Conservation (phyloP, 2,888 invertebrate genomes). For the Abscondita cerata region DNA sequence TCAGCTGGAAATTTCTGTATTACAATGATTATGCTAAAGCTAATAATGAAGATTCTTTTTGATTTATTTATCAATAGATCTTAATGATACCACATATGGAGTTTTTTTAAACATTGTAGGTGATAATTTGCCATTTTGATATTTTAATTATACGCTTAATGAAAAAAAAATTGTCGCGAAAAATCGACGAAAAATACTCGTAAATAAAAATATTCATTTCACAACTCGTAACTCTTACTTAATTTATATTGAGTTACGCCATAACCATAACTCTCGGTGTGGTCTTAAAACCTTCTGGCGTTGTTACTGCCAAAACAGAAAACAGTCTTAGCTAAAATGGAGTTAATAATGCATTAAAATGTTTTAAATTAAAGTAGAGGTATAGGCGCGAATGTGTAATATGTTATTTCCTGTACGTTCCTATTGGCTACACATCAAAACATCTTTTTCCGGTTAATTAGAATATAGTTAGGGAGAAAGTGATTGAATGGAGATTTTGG, state of each 20-base stretch:
- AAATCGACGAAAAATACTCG: no score
- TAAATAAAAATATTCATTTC: no score
- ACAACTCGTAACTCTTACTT: no score
- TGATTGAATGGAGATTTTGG: conserved; percentile 20
- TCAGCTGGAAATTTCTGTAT: conserved; percentile 21
- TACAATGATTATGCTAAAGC: conserved; percentile 13
- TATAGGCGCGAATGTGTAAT: conserved; percentile 41
- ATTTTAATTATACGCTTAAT: no score
- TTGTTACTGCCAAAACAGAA: no score
- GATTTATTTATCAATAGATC: conserved; percentile 1
- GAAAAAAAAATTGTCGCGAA: no score
- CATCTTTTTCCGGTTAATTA: conserved; percentile 43
- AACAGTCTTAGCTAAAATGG: no score
- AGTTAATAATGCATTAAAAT: neutral
- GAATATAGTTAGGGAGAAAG: conserved; percentile 32
- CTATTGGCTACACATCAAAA: conserved; percentile 41
- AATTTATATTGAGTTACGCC: no score
- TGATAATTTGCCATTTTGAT: no score
- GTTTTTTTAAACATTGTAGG: no score
- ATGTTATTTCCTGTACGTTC: conserved; percentile 42
- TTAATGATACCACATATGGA: neutral
- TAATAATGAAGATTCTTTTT: conserved; percentile 17
- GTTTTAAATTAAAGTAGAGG: conserved; percentile 30
- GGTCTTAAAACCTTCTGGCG: no score
- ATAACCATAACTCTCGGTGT: no score